phyloP scores from a whole-genome alignment of 2,888 invertebrate species.

The Hydrotaea cyrtoneurina region DNA sequence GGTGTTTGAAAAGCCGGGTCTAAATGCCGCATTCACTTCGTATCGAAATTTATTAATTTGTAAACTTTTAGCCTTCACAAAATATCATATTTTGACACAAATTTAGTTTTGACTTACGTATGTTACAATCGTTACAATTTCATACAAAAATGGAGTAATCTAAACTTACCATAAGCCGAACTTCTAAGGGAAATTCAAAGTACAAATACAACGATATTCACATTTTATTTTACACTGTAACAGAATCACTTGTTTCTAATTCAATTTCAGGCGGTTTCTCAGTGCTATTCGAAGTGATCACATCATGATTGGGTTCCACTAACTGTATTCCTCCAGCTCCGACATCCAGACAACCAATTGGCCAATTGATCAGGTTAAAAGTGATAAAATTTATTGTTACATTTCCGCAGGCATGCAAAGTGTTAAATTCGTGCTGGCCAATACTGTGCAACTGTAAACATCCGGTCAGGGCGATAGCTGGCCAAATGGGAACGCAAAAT shows the following conservation, averaged over 20 bases:
- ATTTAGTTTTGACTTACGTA: too few relatives aligned
- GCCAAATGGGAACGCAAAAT: conserved; percentile 63
- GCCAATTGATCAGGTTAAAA: conserved; percentile 57
- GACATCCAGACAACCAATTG: conserved; percentile 62
- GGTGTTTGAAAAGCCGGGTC: too few relatives aligned
- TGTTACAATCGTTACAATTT: too few relatives aligned
- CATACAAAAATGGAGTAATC: too few relatives aligned
- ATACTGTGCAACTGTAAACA: conserved; percentile 67
- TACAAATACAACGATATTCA: too few relatives aligned
- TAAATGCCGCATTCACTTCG: too few relatives aligned
- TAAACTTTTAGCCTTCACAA: too few relatives aligned
- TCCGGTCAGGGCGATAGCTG: conserved; percentile 59
- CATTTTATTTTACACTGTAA: not conserved
- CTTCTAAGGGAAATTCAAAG: too few relatives aligned
- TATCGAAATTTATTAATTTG: too few relatives aligned
- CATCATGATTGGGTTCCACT: conserved; percentile 56
- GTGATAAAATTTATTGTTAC: conserved; percentile 57
- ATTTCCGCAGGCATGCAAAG: conserved; percentile 63
- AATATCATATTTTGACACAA: too few relatives aligned
- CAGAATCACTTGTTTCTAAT: conserved; percentile 57
- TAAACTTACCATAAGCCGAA: too few relatives aligned
- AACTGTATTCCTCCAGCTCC: conserved; percentile 58
- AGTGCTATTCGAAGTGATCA: conserved; percentile 5
- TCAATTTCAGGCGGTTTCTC: conserved; percentile 62
- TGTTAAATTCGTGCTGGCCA: conserved; percentile 54